Conservation (phyloP, 2,888 invertebrate genomes). For the Gibbula magus region DNA sequence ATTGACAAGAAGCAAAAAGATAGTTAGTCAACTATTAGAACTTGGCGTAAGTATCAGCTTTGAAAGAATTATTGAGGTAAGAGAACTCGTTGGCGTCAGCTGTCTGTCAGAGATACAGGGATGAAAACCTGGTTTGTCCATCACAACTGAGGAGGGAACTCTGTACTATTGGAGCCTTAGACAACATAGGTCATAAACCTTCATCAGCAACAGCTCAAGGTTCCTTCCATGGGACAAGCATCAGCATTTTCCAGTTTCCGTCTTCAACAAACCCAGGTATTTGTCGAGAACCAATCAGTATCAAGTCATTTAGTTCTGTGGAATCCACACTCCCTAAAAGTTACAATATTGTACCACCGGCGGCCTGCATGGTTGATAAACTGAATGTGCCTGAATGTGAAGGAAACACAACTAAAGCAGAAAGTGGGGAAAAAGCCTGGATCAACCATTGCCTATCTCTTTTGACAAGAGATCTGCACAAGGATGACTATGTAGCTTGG, state of each 20-base stretch:
- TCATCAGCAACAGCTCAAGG: conserved; percentile 25
- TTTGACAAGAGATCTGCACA: neutral
- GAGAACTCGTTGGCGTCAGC: conserved; percentile 7
- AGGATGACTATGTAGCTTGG: neutral
- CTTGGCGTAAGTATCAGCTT: conserved; percentile 26
- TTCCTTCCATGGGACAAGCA: conserved; percentile 39
- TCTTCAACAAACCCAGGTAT: conserved; percentile 19
- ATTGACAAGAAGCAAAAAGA: neutral
- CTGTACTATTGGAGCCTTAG: conserved; percentile 27
- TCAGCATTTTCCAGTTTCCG: conserved; percentile 31
- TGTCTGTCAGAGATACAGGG: conserved; percentile 18
- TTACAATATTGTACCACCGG: conserved; percentile 20
- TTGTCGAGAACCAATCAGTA: neutral
- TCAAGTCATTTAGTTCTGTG: neutral
- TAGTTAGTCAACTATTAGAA: conserved; percentile 13
- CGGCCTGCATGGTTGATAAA: neutral
- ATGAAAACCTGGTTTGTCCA: conserved; percentile 26
- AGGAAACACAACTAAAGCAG: conserved; percentile 8
- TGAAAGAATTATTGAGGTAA: conserved; percentile 23
- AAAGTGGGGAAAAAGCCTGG: conserved; percentile 25
- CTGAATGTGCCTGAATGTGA: neutral
- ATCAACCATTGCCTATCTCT: conserved; percentile 1
- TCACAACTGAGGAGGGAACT: conserved; percentile 13
- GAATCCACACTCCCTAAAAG: conserved; percentile 20
- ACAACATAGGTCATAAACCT: conserved; percentile 38